Conservation (phyloP, 2,113 vertebrate genomes). For the Irena cyanogastra region DNA sequence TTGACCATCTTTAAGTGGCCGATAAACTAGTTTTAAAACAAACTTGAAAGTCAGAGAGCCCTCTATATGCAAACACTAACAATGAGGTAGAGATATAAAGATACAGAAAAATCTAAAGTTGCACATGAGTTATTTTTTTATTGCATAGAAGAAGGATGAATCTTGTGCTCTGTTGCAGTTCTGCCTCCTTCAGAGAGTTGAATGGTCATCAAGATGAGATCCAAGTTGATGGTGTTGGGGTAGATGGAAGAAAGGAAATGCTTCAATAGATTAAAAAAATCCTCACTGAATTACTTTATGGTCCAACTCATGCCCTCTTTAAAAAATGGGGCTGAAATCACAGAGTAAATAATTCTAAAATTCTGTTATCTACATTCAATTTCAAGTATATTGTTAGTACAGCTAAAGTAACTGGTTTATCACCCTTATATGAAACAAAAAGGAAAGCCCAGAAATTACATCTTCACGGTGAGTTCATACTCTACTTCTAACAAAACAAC, state of each 20-base stretch:
- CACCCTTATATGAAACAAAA: not conserved
- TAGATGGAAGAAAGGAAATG: not conserved
- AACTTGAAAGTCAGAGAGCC: not conserved
- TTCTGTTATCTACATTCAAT: not conserved
- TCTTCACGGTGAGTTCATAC: not conserved
- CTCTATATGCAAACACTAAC: not conserved
- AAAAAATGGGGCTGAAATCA: not conserved
- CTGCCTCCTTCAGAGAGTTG: not conserved
- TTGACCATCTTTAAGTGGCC: not conserved
- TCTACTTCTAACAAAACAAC: not conserved
- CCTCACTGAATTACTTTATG: not conserved
- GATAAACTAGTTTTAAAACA: conserved; percentile 21
- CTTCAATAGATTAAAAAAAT: not conserved
- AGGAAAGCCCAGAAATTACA: not conserved
- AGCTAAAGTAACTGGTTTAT: not conserved
- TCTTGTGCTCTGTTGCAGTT: not conserved
- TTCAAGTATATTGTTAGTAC: not conserved
- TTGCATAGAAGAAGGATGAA: not conserved
- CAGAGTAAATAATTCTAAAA: not conserved
- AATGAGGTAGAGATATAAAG: not conserved
- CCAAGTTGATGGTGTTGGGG: not conserved
- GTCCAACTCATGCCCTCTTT: not conserved
- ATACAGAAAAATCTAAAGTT: not conserved
- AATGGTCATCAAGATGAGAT: not conserved
- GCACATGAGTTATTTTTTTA: not conserved